phyloP scores from a whole-genome alignment of 2,888 invertebrate genomes.

The Drosophila pegasa region DNA sequence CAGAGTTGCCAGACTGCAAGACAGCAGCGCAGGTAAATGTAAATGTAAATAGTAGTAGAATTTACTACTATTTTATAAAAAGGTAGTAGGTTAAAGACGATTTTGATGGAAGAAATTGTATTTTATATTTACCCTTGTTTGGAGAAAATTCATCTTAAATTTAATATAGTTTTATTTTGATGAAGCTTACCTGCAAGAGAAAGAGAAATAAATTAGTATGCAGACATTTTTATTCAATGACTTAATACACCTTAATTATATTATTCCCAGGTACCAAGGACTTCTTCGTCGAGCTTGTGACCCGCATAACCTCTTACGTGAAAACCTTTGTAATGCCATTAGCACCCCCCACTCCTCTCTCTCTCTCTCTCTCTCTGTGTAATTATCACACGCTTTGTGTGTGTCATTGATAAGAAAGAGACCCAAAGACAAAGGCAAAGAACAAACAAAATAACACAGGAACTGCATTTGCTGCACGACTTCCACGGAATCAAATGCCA shows the following conservation, averaged over 20 bases:
- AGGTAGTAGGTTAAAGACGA: background rate
- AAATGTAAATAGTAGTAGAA: conserved; percentile 44
- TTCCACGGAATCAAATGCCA: conserved; percentile 66
- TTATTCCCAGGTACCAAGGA: conserved; percentile 31
- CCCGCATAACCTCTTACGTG: conserved; percentile 46
- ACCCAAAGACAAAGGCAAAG: conserved; percentile 32
- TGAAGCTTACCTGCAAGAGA: conserved; percentile 62
- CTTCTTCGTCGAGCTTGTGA: conserved; percentile 16
- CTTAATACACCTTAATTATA: conserved; percentile 31
- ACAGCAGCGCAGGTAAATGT: conserved; percentile 4
- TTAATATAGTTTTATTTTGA: background rate
- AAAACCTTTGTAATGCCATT: conserved; percentile 40
- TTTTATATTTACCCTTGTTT: conserved; percentile 10
- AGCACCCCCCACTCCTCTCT: conserved; percentile 30
- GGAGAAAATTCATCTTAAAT: background rate
- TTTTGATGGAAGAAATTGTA: background rate
- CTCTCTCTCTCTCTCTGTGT: conserved; percentile 39
- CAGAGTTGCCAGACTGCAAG: conserved; percentile 57
- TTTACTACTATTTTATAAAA: conserved; percentile 32
- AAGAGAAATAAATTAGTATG: conserved; percentile 21
- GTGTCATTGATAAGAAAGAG: conserved; percentile 48
- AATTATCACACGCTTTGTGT: conserved; percentile 72
- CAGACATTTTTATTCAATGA: conserved; percentile 8
- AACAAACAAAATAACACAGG: conserved; percentile 66
- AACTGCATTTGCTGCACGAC: conserved; percentile 67